phyloP scores from a whole-genome alignment of 2,113 vertebrate species.

The Anolis sagrei region DNA sequence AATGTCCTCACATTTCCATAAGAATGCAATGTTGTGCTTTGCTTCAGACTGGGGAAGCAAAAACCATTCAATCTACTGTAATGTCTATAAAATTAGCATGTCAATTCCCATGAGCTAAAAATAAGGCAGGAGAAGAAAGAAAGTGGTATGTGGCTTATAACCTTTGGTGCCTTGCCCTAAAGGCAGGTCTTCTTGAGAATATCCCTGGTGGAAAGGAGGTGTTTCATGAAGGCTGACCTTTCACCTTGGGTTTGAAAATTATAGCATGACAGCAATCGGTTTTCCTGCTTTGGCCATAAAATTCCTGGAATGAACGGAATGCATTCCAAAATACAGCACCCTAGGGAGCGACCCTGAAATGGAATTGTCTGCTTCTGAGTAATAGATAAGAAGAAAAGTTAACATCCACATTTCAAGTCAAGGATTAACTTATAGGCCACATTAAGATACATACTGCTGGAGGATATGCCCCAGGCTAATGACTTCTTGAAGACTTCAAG shows the following conservation, averaged over 20 bases:
- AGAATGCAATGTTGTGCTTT: not conserved
- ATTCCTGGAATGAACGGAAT: constrained; percentile 26
- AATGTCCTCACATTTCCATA: not conserved
- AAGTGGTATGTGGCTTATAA: not conserved
- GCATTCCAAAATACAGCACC: constrained; percentile 8
- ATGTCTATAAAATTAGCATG: not conserved
- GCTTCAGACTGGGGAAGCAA: not conserved
- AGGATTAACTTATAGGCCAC: not conserved
- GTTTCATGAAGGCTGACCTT: constrained; percentile 6
- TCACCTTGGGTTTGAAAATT: not conserved
- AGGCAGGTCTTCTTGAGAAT: not conserved
- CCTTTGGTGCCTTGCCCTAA: not conserved
- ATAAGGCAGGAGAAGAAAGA: not conserved
- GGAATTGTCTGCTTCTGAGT: not conserved
- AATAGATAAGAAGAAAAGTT: not conserved
- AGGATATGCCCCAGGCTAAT: not conserved
- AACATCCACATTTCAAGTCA: constrained; percentile 10
- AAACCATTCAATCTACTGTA: not conserved
- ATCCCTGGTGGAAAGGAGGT: not conserved
- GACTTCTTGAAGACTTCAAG: not conserved
- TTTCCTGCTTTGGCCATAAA: constrained; percentile 16
- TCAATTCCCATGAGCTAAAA: not conserved
- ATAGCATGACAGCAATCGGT: not conserved
- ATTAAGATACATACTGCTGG: not conserved
- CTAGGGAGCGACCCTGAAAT: constrained; percentile 9